Evolutionary conservation across 2,888 invertebrate species (phyloP), one percentile per base, ranked within the genome.

Genomic region (Metallyticus violacea): DNA sequence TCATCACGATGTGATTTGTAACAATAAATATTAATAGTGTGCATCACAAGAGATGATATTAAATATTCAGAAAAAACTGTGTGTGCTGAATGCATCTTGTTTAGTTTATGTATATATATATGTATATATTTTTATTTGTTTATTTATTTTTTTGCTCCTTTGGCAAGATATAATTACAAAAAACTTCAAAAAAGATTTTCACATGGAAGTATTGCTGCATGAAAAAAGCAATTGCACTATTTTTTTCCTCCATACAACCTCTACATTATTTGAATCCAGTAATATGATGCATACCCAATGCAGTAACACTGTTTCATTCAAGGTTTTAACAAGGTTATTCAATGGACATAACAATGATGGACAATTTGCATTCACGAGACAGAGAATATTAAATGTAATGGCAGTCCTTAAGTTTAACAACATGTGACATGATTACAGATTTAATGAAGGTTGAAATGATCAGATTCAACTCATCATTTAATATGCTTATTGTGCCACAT

Each of bases 41-140:
- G 86, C 86, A 86, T 84, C 79, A 86, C 86, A 86, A 84, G 77
- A 86, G 86, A 85, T 79, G 81, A 27, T 85, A 77, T 30, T 80
- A 29, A 80, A 86, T 85, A 80, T 25, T n/a, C 85, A 79, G 78
- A 82, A 86, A 80, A 86, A 62, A 77, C n/a, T n/a, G 62, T 83
- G 83, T 83, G 86, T 62, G 40, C 40, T 62, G 15, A 62, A 62
- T 62, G 9, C 9, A 15, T 15, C 40, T 62, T 62, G 40, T 15
- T 62, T 62, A 62, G 40, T 62, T 62, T 62, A 62, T 62, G 40
- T 62, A 62, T 62, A 15, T 62, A 40, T 40, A 40, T 30, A 30
- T 30, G 7, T 30, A 40, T 40, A 62, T 62, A 62, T 62, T 15
- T 62, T 62, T 62, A 62, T 62, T 9, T 62, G 22, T 62, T 15